Evolutionary conservation across 2,888 invertebrate genomes (phyloP).

Genomic region (Pheosia tremula): DNA sequence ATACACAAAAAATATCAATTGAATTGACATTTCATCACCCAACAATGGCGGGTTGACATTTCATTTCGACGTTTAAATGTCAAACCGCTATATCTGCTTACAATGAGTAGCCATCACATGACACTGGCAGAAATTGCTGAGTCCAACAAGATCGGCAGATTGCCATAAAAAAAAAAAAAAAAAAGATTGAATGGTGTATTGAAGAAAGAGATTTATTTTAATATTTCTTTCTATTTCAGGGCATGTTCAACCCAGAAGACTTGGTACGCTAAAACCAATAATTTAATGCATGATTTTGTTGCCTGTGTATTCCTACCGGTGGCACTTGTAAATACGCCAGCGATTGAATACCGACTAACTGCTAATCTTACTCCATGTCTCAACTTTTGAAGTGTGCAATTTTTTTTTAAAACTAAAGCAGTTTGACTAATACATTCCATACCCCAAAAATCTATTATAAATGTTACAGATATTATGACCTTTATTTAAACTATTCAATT

Average conservation of each 20-base stretch:
- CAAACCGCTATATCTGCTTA: no score
- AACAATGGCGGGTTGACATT: no score
- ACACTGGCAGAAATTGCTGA: no score
- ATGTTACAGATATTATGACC: conserved; percentile 28
- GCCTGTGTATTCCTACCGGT: conserved; percentile 54
- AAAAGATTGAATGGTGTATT: no score
- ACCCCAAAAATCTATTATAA: conserved; percentile 31
- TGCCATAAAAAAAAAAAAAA: no score
- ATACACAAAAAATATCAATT: no score
- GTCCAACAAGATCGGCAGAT: no score
- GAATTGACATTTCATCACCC: no score
- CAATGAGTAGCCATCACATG: no score
- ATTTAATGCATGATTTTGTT: conserved; percentile 71
- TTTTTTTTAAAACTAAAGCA: conserved; percentile 36
- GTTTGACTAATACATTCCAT: conserved; percentile 59
- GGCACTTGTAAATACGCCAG: conserved; percentile 73
- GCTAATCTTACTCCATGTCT: conserved; percentile 39
- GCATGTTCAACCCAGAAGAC: conserved; percentile 95
- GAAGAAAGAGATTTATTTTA: no score
- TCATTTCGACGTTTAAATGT: no score
- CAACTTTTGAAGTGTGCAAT: conserved; percentile 62
- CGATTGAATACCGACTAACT: conserved; percentile 44
- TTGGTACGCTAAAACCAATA: conserved; percentile 83
- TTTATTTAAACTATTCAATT: conserved; percentile 32
- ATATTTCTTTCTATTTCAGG: conserved; percentile 83